Base-by-base conservation (phyloP, 1,140 invertebrate species). In the Scaptodrosophila lebanonensis region DNA sequence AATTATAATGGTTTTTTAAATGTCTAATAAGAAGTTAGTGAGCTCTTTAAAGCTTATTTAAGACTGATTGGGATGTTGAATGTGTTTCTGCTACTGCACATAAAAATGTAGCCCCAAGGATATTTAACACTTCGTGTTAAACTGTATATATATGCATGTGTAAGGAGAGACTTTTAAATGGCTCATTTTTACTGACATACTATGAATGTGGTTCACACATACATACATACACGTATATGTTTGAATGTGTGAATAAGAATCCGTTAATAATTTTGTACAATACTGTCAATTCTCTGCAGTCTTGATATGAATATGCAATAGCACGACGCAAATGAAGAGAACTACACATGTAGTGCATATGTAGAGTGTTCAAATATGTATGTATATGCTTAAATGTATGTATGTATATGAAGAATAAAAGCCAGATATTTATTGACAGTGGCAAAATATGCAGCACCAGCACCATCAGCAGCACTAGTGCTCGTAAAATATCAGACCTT, bases 231-330 rank as follows among this genome's bases (percentile, higher is more conserved):
- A 25, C 3, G 22, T 25, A 25, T 25, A 25, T 25, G 22, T 44
- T 32, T 33, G 53, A 67, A 67, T 64, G 49, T 61, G 45, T 79
- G 49, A 79, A 72, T 25, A 25, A 25, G 8, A 25, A 3, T 25
- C 3, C 3, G 22, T 25, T 4, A 25, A 25, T n/a, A n/a, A n/a
- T n/a, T n/a, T n/a, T n/a, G n/a, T n/a, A n/a, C n/a, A n/a, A n/a
- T n/a, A n/a, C n/a, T 4, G 22, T 79, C 59, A 77, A 72, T 77
- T 77, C 22, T 25, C 22, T 3, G 30, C 63, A 56, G 57, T 38
- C 25, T 29, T 25, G 33, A 20, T 35, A 54, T 66, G 54, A 62
- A 76, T 77, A 77, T 70, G 67, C 60, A 65, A 70, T 76, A 66
- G 66, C 54, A 44, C 50, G 53, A 62, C 39, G 39, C 33, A 54